These are phyloP conservation scores for Philypnodon macrostomus DNA, from an alignment of 2,797 vertebrate genomes.

Conservation along the genomic window DNA sequence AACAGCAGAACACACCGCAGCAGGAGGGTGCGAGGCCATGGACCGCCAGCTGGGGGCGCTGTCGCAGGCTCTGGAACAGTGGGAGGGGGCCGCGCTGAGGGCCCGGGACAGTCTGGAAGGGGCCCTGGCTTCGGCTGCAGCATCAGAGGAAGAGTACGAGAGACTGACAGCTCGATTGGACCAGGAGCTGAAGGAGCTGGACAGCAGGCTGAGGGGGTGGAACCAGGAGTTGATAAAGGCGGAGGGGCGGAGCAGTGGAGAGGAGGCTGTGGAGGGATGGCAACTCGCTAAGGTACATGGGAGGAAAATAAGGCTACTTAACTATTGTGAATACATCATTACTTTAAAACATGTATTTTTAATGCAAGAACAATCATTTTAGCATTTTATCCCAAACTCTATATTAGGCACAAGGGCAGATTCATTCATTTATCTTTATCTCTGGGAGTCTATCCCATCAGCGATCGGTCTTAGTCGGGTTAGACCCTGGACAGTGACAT, in stretches of 20 bases:
- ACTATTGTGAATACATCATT: no score
- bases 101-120: slow-evolving; percentile 80
- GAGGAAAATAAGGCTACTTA: no score
- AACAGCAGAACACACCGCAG: slow-evolving; percentile 79
- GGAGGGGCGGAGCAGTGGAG: slow-evolving; percentile 83
- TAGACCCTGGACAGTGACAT: no score
- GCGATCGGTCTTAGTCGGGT: no score
- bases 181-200: slow-evolving; percentile 77
- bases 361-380: no score
- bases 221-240: slow-evolving; percentile 77
- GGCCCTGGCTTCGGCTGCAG: slow-evolving; percentile 78
- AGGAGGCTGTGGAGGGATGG: slow-evolving; percentile 87
- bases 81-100: slow-evolving; percentile 85
- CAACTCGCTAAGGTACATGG: slow-evolving; percentile 87
- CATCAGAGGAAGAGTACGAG: slow-evolving; percentile 86
- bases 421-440: no score
- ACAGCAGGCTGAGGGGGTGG: slow-evolving; percentile 79
- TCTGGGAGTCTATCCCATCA: no score
- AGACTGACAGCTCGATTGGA: slow-evolving; percentile 79
- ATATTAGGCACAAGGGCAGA: no score
- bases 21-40: slow-evolving; percentile 84
- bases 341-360: no score
- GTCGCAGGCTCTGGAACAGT: slow-evolving; percentile 88
- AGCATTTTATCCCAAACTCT: no score
- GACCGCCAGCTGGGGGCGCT: slow-evolving; percentile 89